Base-by-base conservation (phyloP, 2,888 invertebrate genomes). In the Agonopterix arenella region DNA sequence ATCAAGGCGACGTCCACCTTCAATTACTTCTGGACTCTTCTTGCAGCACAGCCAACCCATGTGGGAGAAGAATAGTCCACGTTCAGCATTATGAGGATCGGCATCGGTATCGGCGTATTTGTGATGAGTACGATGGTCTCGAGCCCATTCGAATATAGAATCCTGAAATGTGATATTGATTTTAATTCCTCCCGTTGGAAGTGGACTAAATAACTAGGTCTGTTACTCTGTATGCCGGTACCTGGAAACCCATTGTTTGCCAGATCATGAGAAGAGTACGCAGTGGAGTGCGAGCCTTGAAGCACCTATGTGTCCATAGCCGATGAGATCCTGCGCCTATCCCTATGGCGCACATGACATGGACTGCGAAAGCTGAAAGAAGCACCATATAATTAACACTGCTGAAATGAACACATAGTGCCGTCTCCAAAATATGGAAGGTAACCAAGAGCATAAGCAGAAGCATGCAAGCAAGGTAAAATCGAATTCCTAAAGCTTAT, bases 271-370 rank as follows among this genome's bases (percentile, higher is more conserved):
- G 90, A 13, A 98, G 76, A n/a, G 95, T 75, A 49, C 97, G 91
- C 53, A 98, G 82, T 0, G 97, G 98, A 67, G 94, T 90, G 66
- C 92, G 95, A 0, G 98, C 98, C 84, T 98, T 98, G 84, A 96
- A 99, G 37, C 97, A 85, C 65, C 94, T 91, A 82, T 99, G 99
- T 0, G 97, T 93, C 97, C 98, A 99, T 5, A 98, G 90, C 58
- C 99, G 91, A 76, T 99, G 99, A 1, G 97, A 97, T 10, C 98
- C 98, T 4, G 96, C 98, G 7, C 98, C 98, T 18, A 98, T 94
- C 0, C 98, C 98, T 53, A 96, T 81, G 1, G 93, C 97, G 47
- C 93, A 92, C 65, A 91, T 80, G 36, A 94, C 78, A 73, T 95
- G 95, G 44, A 95, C 76, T 0, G 92, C 53, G 46, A 93, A 80